Conservation (phyloP, 2,113 vertebrate species). For the Toxostoma redivivum region DNA sequence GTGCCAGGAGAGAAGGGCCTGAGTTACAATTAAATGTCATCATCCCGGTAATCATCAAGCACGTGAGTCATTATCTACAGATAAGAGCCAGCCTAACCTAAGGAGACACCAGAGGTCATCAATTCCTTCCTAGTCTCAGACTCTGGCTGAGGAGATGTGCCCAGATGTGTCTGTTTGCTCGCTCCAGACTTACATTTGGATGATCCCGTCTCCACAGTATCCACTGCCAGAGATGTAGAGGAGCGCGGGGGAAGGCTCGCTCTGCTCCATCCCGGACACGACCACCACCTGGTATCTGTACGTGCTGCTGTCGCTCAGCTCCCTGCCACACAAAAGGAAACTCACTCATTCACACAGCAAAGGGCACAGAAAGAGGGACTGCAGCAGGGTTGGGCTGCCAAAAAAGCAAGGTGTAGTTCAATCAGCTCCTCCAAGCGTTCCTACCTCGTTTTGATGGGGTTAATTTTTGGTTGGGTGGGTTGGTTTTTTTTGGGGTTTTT, state of each 20-base stretch:
- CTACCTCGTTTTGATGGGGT: neutral
- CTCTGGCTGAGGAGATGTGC: neutral
- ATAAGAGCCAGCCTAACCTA: conserved; percentile 23
- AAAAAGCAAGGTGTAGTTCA: neutral
- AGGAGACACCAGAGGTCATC: conserved; percentile 20
- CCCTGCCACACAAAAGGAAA: conserved; percentile 70
- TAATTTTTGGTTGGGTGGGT: neutral
- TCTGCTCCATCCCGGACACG: conserved; percentile 80
- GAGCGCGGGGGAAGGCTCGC: conserved; percentile 84
- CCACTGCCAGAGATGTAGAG: conserved; percentile 83
- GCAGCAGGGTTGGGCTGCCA: neutral
- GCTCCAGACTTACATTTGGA: conserved; percentile 83
- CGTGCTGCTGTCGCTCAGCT: conserved; percentile 70
- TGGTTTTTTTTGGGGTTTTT: too few species aligned
- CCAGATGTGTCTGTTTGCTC: neutral
- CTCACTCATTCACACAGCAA: neutral
- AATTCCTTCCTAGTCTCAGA: neutral
- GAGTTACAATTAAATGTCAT: conserved; percentile 50
- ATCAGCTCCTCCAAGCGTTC: neutral
- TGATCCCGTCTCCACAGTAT: conserved; percentile 92
- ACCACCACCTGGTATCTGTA: conserved; percentile 88
- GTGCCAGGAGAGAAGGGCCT: conserved; percentile 49
- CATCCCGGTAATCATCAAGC: conserved; percentile 33
- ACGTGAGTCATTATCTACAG: conserved; percentile 21
- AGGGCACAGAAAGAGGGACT: neutral